Evolutionary conservation across 2,888 invertebrate species (phyloP).

Genomic region (Tipula helvola): DNA sequence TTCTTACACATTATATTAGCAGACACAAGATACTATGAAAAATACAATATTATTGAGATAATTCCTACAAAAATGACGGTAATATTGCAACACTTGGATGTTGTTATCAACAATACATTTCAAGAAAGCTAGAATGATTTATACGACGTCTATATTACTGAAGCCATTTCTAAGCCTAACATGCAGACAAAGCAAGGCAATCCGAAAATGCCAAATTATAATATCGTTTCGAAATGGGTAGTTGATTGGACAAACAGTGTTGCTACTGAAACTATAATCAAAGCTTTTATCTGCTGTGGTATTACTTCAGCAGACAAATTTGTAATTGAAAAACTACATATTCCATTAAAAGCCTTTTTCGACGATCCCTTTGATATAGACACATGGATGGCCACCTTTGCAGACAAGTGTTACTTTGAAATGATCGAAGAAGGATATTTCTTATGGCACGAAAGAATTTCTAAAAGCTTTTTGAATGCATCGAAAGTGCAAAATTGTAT

Average conservation of each 20-base stretch:
- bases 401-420: neutral
- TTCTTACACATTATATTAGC: no score
- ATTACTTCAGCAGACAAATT: no score
- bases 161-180: neutral
- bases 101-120: no score
- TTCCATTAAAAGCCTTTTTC: slow-evolving; percentile 6
- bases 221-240: no score
- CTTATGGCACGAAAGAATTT: neutral
- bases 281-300: no score
- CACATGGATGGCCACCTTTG: no score
- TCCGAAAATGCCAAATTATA: slow-evolving; percentile 8
- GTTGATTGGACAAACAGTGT: no score
- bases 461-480: slow-evolving; percentile 8
- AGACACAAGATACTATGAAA: no score
- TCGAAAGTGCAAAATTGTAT: neutral
- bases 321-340: slow-evolving; percentile 10
- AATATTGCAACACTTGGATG: no score
- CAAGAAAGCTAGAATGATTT: neutral
- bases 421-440: neutral
- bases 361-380: neutral
- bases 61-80: no score
- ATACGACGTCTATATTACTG: neutral
- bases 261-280: no score
- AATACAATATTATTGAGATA: no score
- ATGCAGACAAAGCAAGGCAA: slow-evolving; percentile 8